Conservation (phyloP, 2,797 vertebrate species). For the Dicrostonyx torquatus region DNA sequence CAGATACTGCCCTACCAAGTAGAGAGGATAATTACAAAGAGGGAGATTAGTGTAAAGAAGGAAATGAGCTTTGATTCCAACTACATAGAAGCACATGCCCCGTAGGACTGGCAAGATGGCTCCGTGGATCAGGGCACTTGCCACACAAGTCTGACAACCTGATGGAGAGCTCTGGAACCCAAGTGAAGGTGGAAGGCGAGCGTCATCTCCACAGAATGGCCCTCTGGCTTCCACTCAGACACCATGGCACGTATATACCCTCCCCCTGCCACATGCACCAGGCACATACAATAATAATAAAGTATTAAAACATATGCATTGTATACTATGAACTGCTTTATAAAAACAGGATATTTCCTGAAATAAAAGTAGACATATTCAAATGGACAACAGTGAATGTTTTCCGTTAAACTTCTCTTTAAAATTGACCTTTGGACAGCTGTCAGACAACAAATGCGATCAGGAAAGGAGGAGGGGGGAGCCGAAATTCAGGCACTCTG, state of each 20-base stretch:
- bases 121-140: not conserved
- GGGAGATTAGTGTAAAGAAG: not conserved
- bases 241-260: not conserved
- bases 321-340: not conserved
- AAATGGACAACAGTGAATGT: not conserved
- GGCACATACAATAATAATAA: not conserved
- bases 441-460: not conserved
- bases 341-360: constrained; percentile 1
- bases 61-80: not conserved
- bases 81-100: not conserved
- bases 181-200: not conserved
- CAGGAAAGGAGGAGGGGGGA: not conserved
- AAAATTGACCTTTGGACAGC: not conserved
- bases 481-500: not conserved
- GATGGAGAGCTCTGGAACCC: not conserved
- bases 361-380: not conserved
- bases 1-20: not conserved
- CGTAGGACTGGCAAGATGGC: not conserved
- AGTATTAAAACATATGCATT: not conserved
- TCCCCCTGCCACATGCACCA: not conserved
- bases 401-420: not conserved
- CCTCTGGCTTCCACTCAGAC: not conserved
- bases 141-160: not conserved
- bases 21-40: not conserved
- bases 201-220: not conserved